phyloP scores from a whole-genome alignment of 2,113 vertebrate genomes.

The Takifugu bimaculatus region DNA sequence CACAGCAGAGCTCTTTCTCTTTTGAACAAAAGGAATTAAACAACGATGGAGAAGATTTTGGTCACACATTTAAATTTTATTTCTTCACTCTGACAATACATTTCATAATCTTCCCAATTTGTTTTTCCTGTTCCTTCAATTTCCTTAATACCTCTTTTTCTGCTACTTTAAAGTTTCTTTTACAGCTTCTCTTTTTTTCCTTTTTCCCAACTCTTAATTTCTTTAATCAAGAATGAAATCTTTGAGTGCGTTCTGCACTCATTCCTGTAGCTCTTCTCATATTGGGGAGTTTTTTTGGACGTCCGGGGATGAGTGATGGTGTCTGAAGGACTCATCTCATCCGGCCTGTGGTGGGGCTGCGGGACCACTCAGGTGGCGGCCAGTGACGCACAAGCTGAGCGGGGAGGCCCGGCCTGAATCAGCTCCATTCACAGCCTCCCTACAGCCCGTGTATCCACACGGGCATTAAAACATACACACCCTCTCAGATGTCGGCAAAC shows the following conservation, averaged over 20 bases:
- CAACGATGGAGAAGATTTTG: no score
- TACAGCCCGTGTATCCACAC: slow-evolving; percentile 19
- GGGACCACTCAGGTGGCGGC: slow-evolving; percentile 56
- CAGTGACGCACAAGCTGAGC: slow-evolving; percentile 57
- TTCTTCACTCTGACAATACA: no score
- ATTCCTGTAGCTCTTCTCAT: no score
- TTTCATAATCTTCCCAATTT: background rate
- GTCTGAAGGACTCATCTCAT: slow-evolving; percentile 14
- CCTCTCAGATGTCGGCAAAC: slow-evolving; percentile 55
- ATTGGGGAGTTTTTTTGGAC: no score
- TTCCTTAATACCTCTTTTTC: background rate
- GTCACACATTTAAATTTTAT: no score
- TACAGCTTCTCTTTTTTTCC: no score
- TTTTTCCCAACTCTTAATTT: background rate
- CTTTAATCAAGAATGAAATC: background rate
- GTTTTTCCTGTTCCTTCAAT: no score
- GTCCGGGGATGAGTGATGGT: no score
- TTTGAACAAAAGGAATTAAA: no score
- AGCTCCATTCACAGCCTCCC: slow-evolving; percentile 58
- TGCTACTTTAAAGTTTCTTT: background rate
- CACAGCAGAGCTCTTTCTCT: slow-evolving; percentile 4
- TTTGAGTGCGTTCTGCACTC: no score
- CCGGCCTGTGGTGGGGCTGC: slow-evolving; percentile 44
- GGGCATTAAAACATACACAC: slow-evolving; percentile 48
- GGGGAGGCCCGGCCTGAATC: slow-evolving; percentile 63